These are phyloP conservation scores for Agelaius tricolor DNA, from an alignment of 2,113 vertebrate genomes.

Conservation along the genomic window DNA sequence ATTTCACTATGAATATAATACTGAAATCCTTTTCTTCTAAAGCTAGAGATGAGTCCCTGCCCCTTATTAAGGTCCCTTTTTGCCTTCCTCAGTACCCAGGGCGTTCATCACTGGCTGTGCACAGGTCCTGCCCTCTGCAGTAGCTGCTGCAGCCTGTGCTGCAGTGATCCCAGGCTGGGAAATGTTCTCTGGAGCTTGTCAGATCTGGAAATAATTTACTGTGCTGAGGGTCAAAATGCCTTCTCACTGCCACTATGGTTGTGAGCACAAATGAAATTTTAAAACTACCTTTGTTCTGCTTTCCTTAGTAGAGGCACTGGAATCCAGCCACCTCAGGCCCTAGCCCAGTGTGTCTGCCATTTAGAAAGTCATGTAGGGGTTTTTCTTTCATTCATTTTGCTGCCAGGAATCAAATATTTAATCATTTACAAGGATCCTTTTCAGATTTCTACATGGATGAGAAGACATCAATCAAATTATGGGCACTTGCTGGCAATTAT, in stretches of 20 bases:
- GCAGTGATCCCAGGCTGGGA: not conserved
- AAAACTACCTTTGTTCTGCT: constrained; percentile 16
- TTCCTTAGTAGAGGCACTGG: not conserved
- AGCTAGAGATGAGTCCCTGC: not conserved
- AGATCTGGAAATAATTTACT: constrained; percentile 30
- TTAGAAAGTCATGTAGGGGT: not conserved
- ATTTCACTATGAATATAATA: not conserved
- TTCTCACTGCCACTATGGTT: not conserved
- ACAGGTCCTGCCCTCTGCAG: not conserved
- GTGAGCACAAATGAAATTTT: not conserved
- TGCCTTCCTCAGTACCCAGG: not conserved
- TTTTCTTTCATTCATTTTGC: not conserved
- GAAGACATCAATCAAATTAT: constrained; percentile 38
- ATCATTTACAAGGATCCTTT: constrained; percentile 1
- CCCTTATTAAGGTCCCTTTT: not conserved
- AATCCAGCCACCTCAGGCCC: not conserved
- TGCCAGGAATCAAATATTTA: constrained; percentile 15
- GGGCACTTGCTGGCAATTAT: constrained; percentile 13
- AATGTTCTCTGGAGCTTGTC: not conserved
- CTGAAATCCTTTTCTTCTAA: not conserved
- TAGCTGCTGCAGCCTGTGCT: not conserved
- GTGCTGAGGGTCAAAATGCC: not conserved
- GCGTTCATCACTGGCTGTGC: not conserved
- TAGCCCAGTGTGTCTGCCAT: not conserved
- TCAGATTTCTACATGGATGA: constrained; percentile 27